Base-by-base conservation (phyloP, 1,140 invertebrate genomes). In the Camponotus vicinus region DNA sequence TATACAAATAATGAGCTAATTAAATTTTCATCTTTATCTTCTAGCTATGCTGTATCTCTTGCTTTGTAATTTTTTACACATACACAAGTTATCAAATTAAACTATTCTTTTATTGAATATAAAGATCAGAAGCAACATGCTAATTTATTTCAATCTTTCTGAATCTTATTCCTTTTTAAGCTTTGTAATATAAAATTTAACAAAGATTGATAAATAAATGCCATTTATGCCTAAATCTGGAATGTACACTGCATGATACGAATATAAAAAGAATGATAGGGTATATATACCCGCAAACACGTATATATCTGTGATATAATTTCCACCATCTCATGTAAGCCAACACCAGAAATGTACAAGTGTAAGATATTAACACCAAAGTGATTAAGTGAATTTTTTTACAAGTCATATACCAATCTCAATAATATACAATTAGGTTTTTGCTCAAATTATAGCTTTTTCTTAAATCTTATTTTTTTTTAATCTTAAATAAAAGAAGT, bases 271-370 rank as follows among this genome's bases (percentile, higher is more conserved):
- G 61, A 55, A 70, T 75, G 57, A 80, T 71, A 66, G 64, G 27
- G 61, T 78, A 66, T 89, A 57, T 52, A 13, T 80, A 63, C 55
- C 37, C 67, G 55, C 40, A 73, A 78, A 90, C 76, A 88, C 3
- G 13, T 59, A 90, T 82, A 59, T 86, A 82, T 85, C 75, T 69
- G 45, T 59, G 64, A 86, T 18, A 57, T 71, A n/a, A 63, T 75
- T 88, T 73, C 67, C 18, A 82, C 61, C 27, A 84, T 63, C 55
- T 57, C 73, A 82, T 40, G 85, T 69, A 92, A 71, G 34, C 76
- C 79, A 88, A 86, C 90, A 89, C 86, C 86, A 88, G 90, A 91
- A 92, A 92, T 93, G 78, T 93, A 92, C 89, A 92, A 92, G 90
- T 89, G 85, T 93, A 85, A 73, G 91, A 89, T 90, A 92, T 89